Base-by-base conservation (phyloP, 2,888 invertebrate species). In the Synergus itoensis region DNA sequence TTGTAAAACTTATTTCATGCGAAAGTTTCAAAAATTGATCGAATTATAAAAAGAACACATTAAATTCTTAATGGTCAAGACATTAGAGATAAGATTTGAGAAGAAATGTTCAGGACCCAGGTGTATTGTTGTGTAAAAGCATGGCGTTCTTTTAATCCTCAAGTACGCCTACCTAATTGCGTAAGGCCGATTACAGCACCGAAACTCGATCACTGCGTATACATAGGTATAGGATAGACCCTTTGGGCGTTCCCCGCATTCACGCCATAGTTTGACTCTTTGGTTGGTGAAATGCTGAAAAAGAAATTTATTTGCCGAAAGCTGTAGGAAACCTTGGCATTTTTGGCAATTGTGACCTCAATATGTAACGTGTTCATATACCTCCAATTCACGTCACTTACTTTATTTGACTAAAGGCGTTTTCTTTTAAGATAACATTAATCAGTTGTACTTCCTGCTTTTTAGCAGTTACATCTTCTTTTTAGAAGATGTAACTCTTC, bases 311-410 rank as follows among this genome's bases (percentile, higher is more conserved):
- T 28, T 21, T 53, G 73, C 21, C 73, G 73, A 73, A 73, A 73
- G 73, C 48, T 81, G 83, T 77, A 43, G 41, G 43, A 69, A 83
- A 86, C 86, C 87, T 86, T 86, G 87, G 83, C 82, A 86, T 87
- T 86, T 80, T 79, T 80, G 40, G 16, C 69, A 78, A 84, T 82
- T 83, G 77, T 82, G 80, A 81, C 80, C 81, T 77, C 79, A 84
- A 86, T 86, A 73, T 77, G 45, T 7, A 48, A 45, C 45, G 43
- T 21, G 28, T 21, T 43, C 45, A 69, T 43, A 45, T 69, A 28
- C 21, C 28, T 45, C 45, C 21, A 69, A 69, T 69, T 69, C 14
- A 48, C 21, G 21, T n/a, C 67, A 69, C 18, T 45, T 69, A 45
- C 5, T 41, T 18, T 65, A 18, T 65, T 65, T 4, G 11, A 69